phyloP scores from a whole-genome alignment of 2,888 invertebrate species.

The Ormyrus pomaceus region DNA sequence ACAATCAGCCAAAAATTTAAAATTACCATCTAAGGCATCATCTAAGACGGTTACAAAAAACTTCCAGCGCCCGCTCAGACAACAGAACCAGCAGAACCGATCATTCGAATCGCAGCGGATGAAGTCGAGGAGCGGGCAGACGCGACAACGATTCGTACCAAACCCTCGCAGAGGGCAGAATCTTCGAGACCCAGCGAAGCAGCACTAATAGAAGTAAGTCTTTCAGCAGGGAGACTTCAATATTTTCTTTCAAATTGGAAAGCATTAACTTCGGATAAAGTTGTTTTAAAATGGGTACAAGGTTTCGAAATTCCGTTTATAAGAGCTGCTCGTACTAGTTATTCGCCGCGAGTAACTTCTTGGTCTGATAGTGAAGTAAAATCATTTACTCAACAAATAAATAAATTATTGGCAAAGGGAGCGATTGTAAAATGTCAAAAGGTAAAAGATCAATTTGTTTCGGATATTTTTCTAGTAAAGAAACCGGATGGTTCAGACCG shows the following conservation, averaged over 20 bases:
- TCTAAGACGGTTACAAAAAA: not conserved
- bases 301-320: not conserved
- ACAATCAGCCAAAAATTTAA: slow-evolving; percentile 37
- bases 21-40: not conserved
- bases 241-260: too few relatives aligned
- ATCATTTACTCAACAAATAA: not conserved
- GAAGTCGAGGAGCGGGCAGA: not conserved
- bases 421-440: not conserved
- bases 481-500: slow-evolving; percentile 26
- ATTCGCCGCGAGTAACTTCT: not conserved
- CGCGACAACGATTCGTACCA: not conserved
- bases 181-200: not conserved
- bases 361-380: too few relatives aligned
- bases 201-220: not conserved
- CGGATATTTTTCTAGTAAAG: slow-evolving; percentile 21
- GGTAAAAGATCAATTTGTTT: slow-evolving; percentile 23
- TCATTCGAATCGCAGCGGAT: not conserved
- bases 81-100: not conserved
- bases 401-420: slow-evolving; percentile 11
- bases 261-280: too few relatives aligned
- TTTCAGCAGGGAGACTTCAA: not conserved
- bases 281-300: too few relatives aligned
- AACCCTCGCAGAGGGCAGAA: not conserved
- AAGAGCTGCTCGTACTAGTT: not conserved
- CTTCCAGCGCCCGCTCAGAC: not conserved